Conservation (phyloP, 2,888 invertebrate genomes). For the Thera obeliscata region DNA sequence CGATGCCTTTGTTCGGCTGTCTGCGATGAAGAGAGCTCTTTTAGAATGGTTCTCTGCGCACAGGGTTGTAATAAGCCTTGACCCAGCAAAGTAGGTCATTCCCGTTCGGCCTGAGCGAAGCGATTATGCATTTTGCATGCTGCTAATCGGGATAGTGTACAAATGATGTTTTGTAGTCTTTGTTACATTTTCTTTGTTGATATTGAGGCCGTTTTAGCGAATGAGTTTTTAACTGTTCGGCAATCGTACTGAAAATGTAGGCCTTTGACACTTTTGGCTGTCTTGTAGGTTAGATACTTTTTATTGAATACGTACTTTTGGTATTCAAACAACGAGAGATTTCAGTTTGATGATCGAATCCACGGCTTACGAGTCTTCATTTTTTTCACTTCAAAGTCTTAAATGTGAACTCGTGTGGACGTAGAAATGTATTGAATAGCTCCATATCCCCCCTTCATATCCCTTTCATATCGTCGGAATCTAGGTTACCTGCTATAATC, state of each 20-base stretch:
- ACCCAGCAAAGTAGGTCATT: conserved; percentile 58
- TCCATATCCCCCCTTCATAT: too few species aligned
- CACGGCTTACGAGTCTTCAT: too few species aligned
- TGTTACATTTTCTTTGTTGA: conserved; percentile 29
- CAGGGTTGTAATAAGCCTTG: conserved; percentile 54
- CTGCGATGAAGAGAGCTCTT: conserved; percentile 39
- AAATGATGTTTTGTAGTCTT: conserved; percentile 29
- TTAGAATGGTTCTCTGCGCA: conserved; percentile 41
- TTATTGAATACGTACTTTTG: too few species aligned
- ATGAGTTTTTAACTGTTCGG: conserved; percentile 27
- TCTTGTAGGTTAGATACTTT: not conserved
- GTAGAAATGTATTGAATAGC: too few species aligned
- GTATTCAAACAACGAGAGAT: too few species aligned
- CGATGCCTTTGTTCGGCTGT: conserved; percentile 49
- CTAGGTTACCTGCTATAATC: conserved; percentile 23
- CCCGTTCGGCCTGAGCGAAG: conserved; percentile 47
- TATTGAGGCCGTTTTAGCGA: conserved; percentile 25
- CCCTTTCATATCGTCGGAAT: conserved; percentile 5
- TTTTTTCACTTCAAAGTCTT: too few species aligned
- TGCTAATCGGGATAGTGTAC: conserved; percentile 50
- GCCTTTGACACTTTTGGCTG: not conserved
- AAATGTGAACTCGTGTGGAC: too few species aligned
- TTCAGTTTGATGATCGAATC: too few species aligned
- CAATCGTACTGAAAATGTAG: not conserved
- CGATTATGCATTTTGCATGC: conserved; percentile 61